Base-by-base conservation (phyloP, 2,888 invertebrate species). In the Eledona agricola region DNA sequence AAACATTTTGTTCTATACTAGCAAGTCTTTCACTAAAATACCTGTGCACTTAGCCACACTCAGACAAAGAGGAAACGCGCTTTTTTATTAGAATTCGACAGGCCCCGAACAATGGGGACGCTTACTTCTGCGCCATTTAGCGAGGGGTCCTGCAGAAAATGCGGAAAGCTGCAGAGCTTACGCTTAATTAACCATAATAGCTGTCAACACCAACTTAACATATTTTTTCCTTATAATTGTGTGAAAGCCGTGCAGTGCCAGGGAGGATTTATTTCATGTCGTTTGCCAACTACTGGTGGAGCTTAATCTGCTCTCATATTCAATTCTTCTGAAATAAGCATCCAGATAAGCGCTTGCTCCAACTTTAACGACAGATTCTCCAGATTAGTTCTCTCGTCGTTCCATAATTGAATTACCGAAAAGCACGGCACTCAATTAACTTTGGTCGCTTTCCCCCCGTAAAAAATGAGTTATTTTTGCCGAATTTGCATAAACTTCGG, bases 1-100 rank as follows among this genome's bases (percentile, higher is more conserved):
- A 64, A 58, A 50, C 54, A 46, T 51, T 55, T 40, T 37, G 15
- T 37, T 13, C 23, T 22, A 22, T 29, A 20, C 28, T 28, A 29
- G 17, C 13, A 12, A 40, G 40, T 16, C 17, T 42, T 42, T 42
- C 17, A 13, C 43, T 15, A 45, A 45, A 45, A 45, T 45, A 45
- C 45, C 45, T 45, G 32, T 34, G 34, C 23, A 34, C 17, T 32
- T 43, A 43, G 7, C 7, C 11, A 31, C 31, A 31, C 31, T 6
- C 25, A 25, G 10, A 2, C 4, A 7, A 10, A 25, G 2, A 25
- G 10, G 11, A 4, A 25, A 25, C n/a, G 5, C 10, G 38, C n/a
- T n/a, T n/a, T n/a, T n/a, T n/a, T n/a, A n/a, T n/a, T 35, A 35
- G 23, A 20, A 20, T 35, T 35, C 23, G 35, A 22, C 35, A n/a